Evolutionary conservation across 2,888 invertebrate genomes (phyloP).

Genomic region (Orchesellides sinensis): DNA sequence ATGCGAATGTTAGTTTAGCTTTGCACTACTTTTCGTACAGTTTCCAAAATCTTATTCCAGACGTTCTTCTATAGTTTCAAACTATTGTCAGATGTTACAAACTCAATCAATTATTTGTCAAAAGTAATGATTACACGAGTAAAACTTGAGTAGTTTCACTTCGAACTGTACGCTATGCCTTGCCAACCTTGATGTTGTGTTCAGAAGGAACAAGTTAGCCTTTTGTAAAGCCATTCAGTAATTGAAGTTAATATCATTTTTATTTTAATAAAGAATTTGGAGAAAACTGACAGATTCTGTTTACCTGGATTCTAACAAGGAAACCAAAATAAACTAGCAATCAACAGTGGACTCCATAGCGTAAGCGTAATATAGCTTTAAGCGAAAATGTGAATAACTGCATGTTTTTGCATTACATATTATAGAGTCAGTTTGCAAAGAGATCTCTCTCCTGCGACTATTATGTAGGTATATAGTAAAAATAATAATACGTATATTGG

Average conservation of each 20-base stretch:
- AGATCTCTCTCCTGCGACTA: too few relatives aligned
- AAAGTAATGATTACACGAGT: too few relatives aligned
- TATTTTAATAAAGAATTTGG: constrained; percentile 4
- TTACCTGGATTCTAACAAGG: constrained; percentile 1
- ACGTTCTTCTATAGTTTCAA: not conserved
- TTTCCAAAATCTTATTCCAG: not conserved
- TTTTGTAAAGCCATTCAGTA: not conserved
- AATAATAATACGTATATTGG: too few relatives aligned
- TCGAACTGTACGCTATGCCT: too few relatives aligned
- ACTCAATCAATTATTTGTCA: too few relatives aligned
- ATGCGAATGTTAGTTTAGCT: not conserved
- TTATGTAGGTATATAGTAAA: too few relatives aligned
- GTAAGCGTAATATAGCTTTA: constrained; percentile 64
- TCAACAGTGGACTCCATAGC: constrained; percentile 53
- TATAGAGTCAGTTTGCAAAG: too few relatives aligned
- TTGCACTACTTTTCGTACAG: constrained; percentile 1
- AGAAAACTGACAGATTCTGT: constrained; percentile 18
- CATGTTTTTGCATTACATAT: too few relatives aligned
- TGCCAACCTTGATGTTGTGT: too few relatives aligned
- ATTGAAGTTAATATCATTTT: not conserved
- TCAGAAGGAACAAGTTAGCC: too few relatives aligned
- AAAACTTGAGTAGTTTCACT: too few relatives aligned
- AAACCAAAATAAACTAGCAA: not conserved
- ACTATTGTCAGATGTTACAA: not conserved
- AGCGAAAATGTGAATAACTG: constrained; percentile 50